Evolutionary conservation across 2,797 vertebrate genomes (phyloP), one percentile per base, ranked within the genome.

Genomic region (Falco rusticolus): DNA sequence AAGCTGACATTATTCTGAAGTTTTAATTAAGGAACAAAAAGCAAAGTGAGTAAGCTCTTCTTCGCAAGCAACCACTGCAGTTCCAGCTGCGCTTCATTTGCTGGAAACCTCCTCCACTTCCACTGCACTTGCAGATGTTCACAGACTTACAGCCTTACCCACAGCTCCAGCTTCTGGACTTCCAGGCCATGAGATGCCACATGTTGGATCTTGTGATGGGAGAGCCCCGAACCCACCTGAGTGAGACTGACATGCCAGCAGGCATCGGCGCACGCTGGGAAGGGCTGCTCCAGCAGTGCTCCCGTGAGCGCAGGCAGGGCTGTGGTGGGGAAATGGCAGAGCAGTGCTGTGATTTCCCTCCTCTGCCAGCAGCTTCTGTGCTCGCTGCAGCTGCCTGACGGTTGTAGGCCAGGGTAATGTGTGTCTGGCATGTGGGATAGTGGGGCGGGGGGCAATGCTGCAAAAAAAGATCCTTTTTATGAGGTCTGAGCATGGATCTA

Each of bases 221-320:
- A 75, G 68, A 71, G 54, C 29, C 18, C 12, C 5, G 66, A 28
- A 81, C 24, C 10, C 45, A 41, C 3, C 1, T 0, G 25, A 43
- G 45, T 2, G 0, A 3, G 4, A 39, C 20, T 39, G 78, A 56
- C 34, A 5, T 0, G 0, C 33, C 54, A 71, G 76, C 33, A 18
- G 59, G 43, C 4, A 3, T 6, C 4, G 1, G 17, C 31, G 51
- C 14, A 1, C 33, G 3, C 31, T 1, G 1, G 41, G 39, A 63
- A 66, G 43, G 37, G 60, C 37, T 50, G 78, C 59, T 41, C 53
- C 22, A 7, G 70, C 69, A n/a, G 45, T 2, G 2, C 61, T 63
- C 18, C 7, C 0, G 1, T 6, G 57, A 75, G 26, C 19, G 2
- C 3, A 5, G 34, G 54, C 5, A 9, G 34, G 63, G 51, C 63